Conservation (phyloP, 1,140 invertebrate genomes). For the Neodiprion lecontei region DNA sequence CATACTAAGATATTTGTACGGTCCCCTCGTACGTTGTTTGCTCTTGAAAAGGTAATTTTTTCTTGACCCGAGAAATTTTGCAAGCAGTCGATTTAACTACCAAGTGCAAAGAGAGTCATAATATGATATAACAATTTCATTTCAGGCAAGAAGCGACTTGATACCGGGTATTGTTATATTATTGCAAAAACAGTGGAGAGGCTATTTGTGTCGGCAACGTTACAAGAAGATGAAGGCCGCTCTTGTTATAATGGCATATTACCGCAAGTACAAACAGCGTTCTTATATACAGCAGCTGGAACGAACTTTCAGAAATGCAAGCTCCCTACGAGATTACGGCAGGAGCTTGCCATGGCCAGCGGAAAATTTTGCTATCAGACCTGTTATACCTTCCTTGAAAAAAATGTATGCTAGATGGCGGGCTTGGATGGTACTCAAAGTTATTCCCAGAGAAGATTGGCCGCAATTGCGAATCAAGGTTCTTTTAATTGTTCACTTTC, state of each 20-base stretch:
- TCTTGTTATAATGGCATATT: constrained; percentile 81
- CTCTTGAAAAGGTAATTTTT: constrained; percentile 76
- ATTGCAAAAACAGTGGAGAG: constrained; percentile 94
- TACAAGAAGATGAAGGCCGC: constrained; percentile 89
- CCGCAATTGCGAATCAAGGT: constrained; percentile 82
- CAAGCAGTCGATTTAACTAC: not conserved
- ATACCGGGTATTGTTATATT: constrained; percentile 91
- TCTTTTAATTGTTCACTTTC: constrained; percentile 27
- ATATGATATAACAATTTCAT: constrained; percentile 3
- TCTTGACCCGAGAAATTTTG: constrained; percentile 12
- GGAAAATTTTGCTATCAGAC: constrained; percentile 71
- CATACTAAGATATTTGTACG: constrained; percentile 95
- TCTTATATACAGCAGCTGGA: constrained; percentile 78
- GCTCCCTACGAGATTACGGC: constrained; percentile 74
- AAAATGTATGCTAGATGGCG: constrained; percentile 82
- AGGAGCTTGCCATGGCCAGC: constrained; percentile 83
- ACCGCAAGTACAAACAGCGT: constrained; percentile 84
- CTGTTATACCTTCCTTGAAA: constrained; percentile 67
- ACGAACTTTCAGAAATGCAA: constrained; percentile 67
- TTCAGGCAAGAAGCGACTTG: constrained; percentile 73
- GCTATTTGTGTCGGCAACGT: constrained; percentile 76
- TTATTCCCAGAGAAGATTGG: constrained; percentile 85
- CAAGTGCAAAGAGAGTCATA: not conserved
- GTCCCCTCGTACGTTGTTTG: constrained; percentile 87
- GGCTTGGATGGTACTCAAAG: constrained; percentile 84